Percentiles rank a stretch among this genome's conserved stretches.
Evolutionary conservation across 2,888 invertebrate genomes (phyloP).

Genomic region (Branchellion lobata): DNA sequence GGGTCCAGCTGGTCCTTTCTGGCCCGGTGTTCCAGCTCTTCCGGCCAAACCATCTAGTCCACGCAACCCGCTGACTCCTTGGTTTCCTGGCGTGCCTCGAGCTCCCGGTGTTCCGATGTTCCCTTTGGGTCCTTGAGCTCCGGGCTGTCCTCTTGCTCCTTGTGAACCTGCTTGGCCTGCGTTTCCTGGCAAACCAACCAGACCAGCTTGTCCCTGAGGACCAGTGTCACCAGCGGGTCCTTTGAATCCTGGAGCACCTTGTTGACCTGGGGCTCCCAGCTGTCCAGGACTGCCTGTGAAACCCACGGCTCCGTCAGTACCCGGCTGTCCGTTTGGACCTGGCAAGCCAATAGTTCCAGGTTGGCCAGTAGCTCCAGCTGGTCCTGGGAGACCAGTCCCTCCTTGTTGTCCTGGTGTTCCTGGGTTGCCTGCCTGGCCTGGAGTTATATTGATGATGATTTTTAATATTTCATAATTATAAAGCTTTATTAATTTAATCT

Average conservation of each 20-base stretch:
- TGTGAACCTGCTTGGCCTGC: slow-evolving; percentile 32
- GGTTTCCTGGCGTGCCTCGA: slow-evolving; percentile 38
- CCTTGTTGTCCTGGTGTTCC: slow-evolving; percentile 16
- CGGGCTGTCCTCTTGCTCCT: slow-evolving; percentile 41
- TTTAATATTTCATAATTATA: slow-evolving; percentile 1
- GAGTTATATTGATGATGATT: slow-evolving; percentile 1
- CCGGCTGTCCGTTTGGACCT: slow-evolving; percentile 28
- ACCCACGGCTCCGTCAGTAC: slow-evolving; percentile 47
- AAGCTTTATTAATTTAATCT: not conserved
- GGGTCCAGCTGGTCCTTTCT: slow-evolving; percentile 32
- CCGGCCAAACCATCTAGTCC: slow-evolving; percentile 40
- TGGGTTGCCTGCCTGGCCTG: slow-evolving; percentile 34
- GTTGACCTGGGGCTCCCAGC: slow-evolving; percentile 40
- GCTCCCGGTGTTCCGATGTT: slow-evolving; percentile 32
- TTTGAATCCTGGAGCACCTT: slow-evolving; percentile 44
- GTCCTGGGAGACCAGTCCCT: slow-evolving; percentile 10
- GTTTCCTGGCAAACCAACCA: slow-evolving; percentile 38
- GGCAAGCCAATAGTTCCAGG: slow-evolving; percentile 20
- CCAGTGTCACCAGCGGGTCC: slow-evolving; percentile 47
- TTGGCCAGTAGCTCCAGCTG: slow-evolving; percentile 21
- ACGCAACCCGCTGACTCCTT: slow-evolving; percentile 42
- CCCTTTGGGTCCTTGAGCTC: slow-evolving; percentile 44
- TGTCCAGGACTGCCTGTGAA: slow-evolving; percentile 38
- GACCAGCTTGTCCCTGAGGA: slow-evolving; percentile 43
- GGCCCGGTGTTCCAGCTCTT: not conserved